Conservation (phyloP, 2,888 invertebrate species). For the Epistrophe eligans region DNA sequence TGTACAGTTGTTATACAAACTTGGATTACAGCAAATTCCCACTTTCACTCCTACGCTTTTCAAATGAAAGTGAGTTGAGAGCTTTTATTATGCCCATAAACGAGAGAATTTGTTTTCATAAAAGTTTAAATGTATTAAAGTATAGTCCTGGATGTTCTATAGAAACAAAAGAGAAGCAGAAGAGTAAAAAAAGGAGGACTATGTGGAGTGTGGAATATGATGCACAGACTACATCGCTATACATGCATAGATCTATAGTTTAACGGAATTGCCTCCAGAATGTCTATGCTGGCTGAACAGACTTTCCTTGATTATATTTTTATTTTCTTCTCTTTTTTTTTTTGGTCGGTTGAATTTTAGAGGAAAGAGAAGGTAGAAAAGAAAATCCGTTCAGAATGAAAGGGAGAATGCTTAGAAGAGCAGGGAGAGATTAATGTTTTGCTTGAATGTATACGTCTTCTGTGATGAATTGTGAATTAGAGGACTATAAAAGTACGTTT, state of each 20-base stretch:
- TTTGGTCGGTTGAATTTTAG: neutral
- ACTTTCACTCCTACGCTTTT: neutral
- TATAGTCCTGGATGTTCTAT: neutral
- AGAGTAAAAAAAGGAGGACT: neutral
- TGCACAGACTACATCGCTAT: neutral
- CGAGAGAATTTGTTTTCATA: slow-evolving; percentile 37
- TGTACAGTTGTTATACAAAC: neutral
- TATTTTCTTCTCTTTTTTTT: neutral
- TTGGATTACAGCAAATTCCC: slow-evolving; percentile 3
- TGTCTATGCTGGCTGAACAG: slow-evolving; percentile 58
- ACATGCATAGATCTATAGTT: slow-evolving; percentile 8
- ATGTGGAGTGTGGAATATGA: neutral
- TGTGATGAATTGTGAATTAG: slow-evolving; percentile 24
- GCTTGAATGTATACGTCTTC: slow-evolving; percentile 5
- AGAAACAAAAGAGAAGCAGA: neutral
- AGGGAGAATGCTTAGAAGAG: neutral
- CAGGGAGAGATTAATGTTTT: slow-evolving; percentile 9
- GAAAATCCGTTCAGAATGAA: neutral
- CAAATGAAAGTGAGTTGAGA: slow-evolving; percentile 20
- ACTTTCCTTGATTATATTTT: slow-evolving; percentile 36
- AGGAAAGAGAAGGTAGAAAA: neutral
- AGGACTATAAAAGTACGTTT: slow-evolving; percentile 1
- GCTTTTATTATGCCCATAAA: slow-evolving; percentile 46
- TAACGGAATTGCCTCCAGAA: slow-evolving; percentile 57
- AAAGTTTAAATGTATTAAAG: slow-evolving; percentile 14